Evolutionary conservation across 1,140 invertebrate species (phyloP), one percentile per base, ranked within the genome.

Genomic region (Whitmania pigra): DNA sequence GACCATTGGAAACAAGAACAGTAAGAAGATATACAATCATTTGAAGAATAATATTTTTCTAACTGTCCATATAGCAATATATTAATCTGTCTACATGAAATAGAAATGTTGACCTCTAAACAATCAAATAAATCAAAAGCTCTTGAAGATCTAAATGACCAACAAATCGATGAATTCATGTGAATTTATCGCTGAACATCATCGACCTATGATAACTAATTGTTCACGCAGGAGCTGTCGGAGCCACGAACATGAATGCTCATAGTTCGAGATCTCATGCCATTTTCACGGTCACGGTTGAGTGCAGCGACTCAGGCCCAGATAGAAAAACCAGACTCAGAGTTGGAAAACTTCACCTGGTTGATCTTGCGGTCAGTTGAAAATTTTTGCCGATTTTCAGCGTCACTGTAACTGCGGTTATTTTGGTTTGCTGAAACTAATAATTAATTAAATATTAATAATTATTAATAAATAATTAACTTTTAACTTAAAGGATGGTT

Each of bases 281-380:
- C 18, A 91, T 99, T 15, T 98, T 98, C 84, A 93, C 93, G 0
- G 89, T 98, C 70, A 93, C 93, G 0, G 88, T 97, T 13, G 90
- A 94, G 80, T 94, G 93, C 76, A 93, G 92, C 78, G 92, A 98
- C 79, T 91, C 89, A 78, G 89, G 88, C 53, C 83, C 88, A 0
- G 90, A 93, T 73, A 92, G 92, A 0, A 90, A 96, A 81, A 92
- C 95, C 78, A 83, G 95, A 71, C 83, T 97, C 1, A 92, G 94
- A 82, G 92, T 90, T 53, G 94, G 94, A 18, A 98, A 99, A 82
- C 85, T 97, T 22, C 94, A 97, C 85, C 84, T 97, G 40, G 93
- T 87, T 0, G 96, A 99, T 86, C 85, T 99, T 77, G 96, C 96
- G 57, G 82, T 63, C 57, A 18, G 57, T 63, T 63, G 22, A 11